Base-by-base conservation (phyloP, 2,888 invertebrate genomes). In the Cephus spinipes region DNA sequence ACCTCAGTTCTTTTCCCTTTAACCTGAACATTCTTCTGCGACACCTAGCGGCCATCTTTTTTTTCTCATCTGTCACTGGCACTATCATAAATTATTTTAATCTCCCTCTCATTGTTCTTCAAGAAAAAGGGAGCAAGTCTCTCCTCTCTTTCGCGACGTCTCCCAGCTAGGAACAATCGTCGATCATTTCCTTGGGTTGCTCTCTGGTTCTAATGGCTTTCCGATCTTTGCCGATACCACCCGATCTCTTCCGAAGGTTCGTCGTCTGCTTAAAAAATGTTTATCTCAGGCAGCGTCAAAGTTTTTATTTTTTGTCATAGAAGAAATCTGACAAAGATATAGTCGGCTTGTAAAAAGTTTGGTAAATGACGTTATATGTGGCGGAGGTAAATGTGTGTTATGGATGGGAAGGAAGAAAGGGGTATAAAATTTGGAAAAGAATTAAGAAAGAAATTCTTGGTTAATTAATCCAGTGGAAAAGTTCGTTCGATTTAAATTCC, bases 21-120 rank as follows among this genome's bases (percentile, higher is more conserved):
- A 15, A 55, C 15, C 40, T 55, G 23, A 23, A 9, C 23, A 55
- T 55, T 55, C 40, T 55, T 55, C 23, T 23, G 23, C 40, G 40
- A 15, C 40, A 55, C 40, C 40, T 55, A 55, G 40, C 40, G 40
- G 33, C n/a, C 35, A 36, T 74, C 30, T 35, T 74, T 36, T 34
- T 73, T 33, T 30, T 33, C 3, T 30, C 15, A 4, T 12, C 32
- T 73, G 69, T 73, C 68, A 31, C 35, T 36, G 31, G 15, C 68
- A 74, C 31, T 12, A 73, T 40, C 74, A 77, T 77, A 77, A 77
- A 77, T 77, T 77, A 74, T 77, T 74, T 74, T 69, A 77, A 74
- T 74, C 74, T 71, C 40, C 69, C 69, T 31, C 34, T 73, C 73
- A 77, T 77, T 77, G 73, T 77, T 77, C 77, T 68, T n/a, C 69